A percentile compares a stretch with the other conserved stretches of the same genome.
Conservation (phyloP, 2,888 invertebrate genomes). For the Clusia tigrina region DNA sequence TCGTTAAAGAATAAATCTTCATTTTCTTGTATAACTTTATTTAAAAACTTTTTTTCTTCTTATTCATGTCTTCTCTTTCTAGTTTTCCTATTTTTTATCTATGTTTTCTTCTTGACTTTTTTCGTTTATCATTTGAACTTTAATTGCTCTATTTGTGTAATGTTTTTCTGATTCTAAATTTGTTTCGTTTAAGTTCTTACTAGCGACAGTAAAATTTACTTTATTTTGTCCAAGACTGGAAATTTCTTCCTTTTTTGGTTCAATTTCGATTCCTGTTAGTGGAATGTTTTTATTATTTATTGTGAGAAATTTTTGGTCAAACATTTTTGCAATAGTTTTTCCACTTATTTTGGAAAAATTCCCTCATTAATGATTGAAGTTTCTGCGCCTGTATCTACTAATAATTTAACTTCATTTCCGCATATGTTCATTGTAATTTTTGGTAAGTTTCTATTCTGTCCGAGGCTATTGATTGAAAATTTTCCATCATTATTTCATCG, state of each 20-base stretch:
- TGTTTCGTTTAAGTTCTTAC: background rate
- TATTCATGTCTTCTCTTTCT: constrained; percentile 1
- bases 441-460: too few species aligned
- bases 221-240: background rate
- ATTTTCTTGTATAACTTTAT: background rate
- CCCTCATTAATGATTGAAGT: too few species aligned
- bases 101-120: too few species aligned
- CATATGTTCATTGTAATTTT: too few species aligned
- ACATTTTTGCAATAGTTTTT: background rate
- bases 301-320: too few species aligned
- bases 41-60: background rate
- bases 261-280: background rate
- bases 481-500: too few species aligned
- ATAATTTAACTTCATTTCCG: too few species aligned
- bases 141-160: too few species aligned
- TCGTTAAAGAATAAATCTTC: constrained; percentile 3
- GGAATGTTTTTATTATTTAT: too few species aligned
- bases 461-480: too few species aligned
- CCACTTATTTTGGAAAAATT: background rate
- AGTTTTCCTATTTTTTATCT: background rate
- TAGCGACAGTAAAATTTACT: background rate
- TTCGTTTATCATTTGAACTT: too few species aligned
- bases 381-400: too few species aligned
- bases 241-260: background rate
- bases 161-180: background rate